Base-by-base conservation (phyloP, 2,797 vertebrate genomes). In the Chromis chromis region DNA sequence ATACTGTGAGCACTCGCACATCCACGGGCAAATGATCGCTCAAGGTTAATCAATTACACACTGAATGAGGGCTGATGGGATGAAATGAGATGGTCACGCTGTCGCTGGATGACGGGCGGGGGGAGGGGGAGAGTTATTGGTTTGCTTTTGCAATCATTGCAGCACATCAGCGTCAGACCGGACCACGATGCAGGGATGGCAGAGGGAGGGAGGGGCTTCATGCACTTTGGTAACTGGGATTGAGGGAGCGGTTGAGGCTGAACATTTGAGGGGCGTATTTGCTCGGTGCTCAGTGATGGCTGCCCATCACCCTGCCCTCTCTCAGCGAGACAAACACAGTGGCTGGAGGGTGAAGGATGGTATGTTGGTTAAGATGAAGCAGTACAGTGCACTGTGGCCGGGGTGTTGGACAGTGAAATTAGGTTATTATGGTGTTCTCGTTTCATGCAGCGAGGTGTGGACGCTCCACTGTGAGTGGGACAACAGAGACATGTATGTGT, bases 91-190 rank as follows among this genome's bases (percentile, higher is more conserved):
- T 74, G 74, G 76, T 81, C 81, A 80, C 78, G 64, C 83, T 36
- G 84, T 67, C 70, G 36, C 42, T 55, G 78, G 61, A 66, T 72
- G 78, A 87, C 28, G 27, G 79, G 50, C 2, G 31, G 31, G 61
- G 53, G 69, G 79, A 70, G 52, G 69, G 9, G 49, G 83, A 65
- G 58, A 70, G 82, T 86, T 88, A 86, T 83, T 78, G 79, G 70
- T 88, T 92, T 90, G 83, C 90, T 93, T 93, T 94, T 93, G 91
- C 93, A 91, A 92, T 93, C 92, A 90, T 86, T 92, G 91, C 91
- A 92, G 93, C 89, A 83, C 89, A 91, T 93, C 90, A 91, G 83
- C 77, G 14, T 88, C 86, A 90, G 84, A 88, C 73, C 81, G 70
- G 83, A 89, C 82, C 90, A 90, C 65, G 50, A 92, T 91, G 91